Evolutionary conservation across 2,888 invertebrate species (phyloP), one percentile per base, ranked within the genome.

Genomic region (Kryphioiulus occultus): DNA sequence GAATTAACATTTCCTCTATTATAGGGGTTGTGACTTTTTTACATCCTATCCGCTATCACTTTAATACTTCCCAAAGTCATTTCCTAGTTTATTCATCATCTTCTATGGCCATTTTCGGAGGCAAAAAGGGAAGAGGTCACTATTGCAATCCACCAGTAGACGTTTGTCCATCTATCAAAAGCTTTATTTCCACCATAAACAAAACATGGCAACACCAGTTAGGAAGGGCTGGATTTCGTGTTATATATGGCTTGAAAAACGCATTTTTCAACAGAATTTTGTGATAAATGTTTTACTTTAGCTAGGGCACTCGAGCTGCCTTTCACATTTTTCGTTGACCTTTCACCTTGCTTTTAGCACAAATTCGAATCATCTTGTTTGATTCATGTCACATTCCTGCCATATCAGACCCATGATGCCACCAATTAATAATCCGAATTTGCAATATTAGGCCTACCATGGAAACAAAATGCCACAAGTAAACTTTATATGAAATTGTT

Each of bases 61-160:
- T 68, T 26, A 26, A 53, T 22, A 26, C 68, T 68, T 68, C 68
- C 68, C 68, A 68, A 68, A 68, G 68, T 68, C 68, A 68, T 68
- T 68, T 68, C 68, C 68, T 68, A 68, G 68, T 68, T 68, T 68
- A 68, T 26, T 68, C 68, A 68, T 68, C 68, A 68, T 68, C 26
- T 7, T 7, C 59, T 26, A 68, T 12, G 68, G 26, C 26, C 26
- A 68, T 10, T 68, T 26, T 68, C 68, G 2, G 12, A 26, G 68
- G 68, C 22, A 26, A 12, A 68, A 68, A 68, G 44, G n/a, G 19
- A n/a, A 53, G 19, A 53, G 53, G 53, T 53, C 53, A 53, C 53
- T 53, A 68, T 26, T 68, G 26, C 26, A 4, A 26, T 68, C 68
- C 68, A 68, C 68, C 26, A 12, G 68, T 12, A 68, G 68, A 68